phyloP scores from a whole-genome alignment of 2,797 vertebrate species.

The Bradypodion pumilum region DNA sequence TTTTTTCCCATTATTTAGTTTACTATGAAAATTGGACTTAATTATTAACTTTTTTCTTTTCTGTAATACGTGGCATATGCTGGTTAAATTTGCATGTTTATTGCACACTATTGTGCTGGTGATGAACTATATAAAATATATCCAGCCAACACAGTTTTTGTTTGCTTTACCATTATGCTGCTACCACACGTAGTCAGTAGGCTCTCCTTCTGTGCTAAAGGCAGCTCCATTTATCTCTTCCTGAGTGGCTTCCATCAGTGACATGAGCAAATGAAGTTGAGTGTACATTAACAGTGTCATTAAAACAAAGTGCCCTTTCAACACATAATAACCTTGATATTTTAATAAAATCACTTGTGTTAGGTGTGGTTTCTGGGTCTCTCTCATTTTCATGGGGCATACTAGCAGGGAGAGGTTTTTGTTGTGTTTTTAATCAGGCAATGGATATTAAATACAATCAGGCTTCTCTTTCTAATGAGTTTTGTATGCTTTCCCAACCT shows the following conservation, averaged over 20 bases:
- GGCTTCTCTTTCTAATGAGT: neutral
- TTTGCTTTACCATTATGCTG: neutral
- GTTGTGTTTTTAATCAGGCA: neutral
- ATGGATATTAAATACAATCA: accelerated
- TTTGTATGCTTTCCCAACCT: neutral
- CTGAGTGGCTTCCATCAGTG: neutral
- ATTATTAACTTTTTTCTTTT: slow-evolving; percentile 13
- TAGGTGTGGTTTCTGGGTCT: neutral
- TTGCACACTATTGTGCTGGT: neutral
- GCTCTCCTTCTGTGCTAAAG: accelerated
- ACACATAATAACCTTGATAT: slow-evolving; percentile 39
- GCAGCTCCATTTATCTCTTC: slow-evolving; percentile 24
- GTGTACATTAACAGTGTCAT: slow-evolving; percentile 57
- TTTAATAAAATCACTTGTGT: slow-evolving; percentile 16
- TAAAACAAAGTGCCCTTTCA: slow-evolving; percentile 55
- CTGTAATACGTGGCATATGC: neutral
- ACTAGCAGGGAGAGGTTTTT: neutral
- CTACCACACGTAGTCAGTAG: neutral
- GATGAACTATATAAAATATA: neutral
- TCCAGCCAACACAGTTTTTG: neutral
- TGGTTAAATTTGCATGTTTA: neutral
- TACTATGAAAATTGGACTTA: slow-evolving; percentile 50
- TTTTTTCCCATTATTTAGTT: neutral
- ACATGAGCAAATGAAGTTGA: slow-evolving; percentile 34
- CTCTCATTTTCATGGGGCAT: neutral